Percentiles rank a stretch among this genome's conserved stretches.
Evolutionary conservation across 1,140 invertebrate species (phyloP).

Genomic region (Hydropsyche tenuis): DNA sequence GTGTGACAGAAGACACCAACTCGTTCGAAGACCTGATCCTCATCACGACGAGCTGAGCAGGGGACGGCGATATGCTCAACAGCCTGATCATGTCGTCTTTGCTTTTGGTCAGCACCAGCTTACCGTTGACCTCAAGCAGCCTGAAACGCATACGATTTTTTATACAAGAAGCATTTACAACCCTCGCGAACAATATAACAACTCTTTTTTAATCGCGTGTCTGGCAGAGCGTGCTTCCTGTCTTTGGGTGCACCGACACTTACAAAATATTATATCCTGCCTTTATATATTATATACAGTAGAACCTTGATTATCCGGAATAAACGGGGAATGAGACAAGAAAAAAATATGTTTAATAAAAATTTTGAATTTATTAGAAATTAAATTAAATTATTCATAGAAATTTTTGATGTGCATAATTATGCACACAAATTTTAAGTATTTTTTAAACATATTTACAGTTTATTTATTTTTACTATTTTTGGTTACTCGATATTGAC

Average conservation of each 20-base stretch:
- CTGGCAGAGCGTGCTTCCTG: slow-evolving; percentile 19
- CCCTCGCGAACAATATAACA: slow-evolving; percentile 28
- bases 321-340: no score
- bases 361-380: no score
- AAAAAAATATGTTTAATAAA: no score
- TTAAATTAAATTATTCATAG: no score
- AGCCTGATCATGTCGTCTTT: slow-evolving; percentile 73
- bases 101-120: slow-evolving; percentile 71
- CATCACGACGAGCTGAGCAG: slow-evolving; percentile 65
- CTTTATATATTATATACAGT: slow-evolving; percentile 28
- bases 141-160: slow-evolving; percentile 60
- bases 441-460: no score
- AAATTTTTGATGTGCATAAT: no score
- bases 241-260: slow-evolving; percentile 25
- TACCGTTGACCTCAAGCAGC: slow-evolving; percentile 85
- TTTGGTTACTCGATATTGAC: no score
- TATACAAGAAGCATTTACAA: not conserved
- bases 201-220: slow-evolving; percentile 21
- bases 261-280: slow-evolving; percentile 31
- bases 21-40: slow-evolving; percentile 59
- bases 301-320: no score
- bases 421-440: no score
- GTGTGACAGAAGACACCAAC: slow-evolving; percentile 60
- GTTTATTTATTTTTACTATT: no score
- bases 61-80: slow-evolving; percentile 55